A percentile compares a stretch with the other conserved stretches of the same genome.
Evolutionary conservation across 2,113 vertebrate species (phyloP).

Genomic region (Brachionichthys hirsutus): DNA sequence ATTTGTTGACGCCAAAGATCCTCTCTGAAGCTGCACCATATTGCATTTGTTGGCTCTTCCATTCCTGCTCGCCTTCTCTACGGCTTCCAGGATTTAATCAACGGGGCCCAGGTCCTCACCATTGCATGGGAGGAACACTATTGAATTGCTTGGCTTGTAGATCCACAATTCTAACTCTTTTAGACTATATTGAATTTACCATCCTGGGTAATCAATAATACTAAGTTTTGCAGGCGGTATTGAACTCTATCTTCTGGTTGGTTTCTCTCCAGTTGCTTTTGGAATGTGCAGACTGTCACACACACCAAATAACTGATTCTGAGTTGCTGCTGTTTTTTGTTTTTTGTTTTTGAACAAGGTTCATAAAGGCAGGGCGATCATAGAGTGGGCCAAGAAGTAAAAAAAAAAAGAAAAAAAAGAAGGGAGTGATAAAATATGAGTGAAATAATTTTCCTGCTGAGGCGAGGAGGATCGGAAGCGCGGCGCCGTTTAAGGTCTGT

Average conservation of each 20-base stretch:
- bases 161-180: slow-evolving; percentile 81
- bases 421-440: slow-evolving; percentile 47
- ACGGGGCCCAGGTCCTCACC: slow-evolving; percentile 77
- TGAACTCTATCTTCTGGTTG: slow-evolving; percentile 74
- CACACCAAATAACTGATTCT: slow-evolving; percentile 61
- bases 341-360: slow-evolving; percentile 56
- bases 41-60: slow-evolving; percentile 79
- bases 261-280: slow-evolving; percentile 71
- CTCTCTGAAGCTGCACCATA: slow-evolving; percentile 71
- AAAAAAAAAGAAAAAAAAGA: slow-evolving; percentile 60
- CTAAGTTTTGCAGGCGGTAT: slow-evolving; percentile 81
- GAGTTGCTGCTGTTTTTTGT: slow-evolving; percentile 27
- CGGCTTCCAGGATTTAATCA: slow-evolving; percentile 77
- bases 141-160: slow-evolving; percentile 82
- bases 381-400: slow-evolving; percentile 38
- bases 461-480: slow-evolving; percentile 16
- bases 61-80: slow-evolving; percentile 70
- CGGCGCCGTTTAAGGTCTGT: slow-evolving; percentile 32
- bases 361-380: slow-evolving; percentile 45
- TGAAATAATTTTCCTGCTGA: slow-evolving; percentile 17
- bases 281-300: slow-evolving; percentile 69
- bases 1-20: slow-evolving; percentile 80
- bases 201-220: slow-evolving; percentile 78
- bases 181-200: slow-evolving; percentile 84
- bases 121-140: slow-evolving; percentile 76